These are phyloP conservation scores for Lichenostomus cassidix DNA, from an alignment of 2,113 vertebrate species.

Conservation along the genomic window DNA sequence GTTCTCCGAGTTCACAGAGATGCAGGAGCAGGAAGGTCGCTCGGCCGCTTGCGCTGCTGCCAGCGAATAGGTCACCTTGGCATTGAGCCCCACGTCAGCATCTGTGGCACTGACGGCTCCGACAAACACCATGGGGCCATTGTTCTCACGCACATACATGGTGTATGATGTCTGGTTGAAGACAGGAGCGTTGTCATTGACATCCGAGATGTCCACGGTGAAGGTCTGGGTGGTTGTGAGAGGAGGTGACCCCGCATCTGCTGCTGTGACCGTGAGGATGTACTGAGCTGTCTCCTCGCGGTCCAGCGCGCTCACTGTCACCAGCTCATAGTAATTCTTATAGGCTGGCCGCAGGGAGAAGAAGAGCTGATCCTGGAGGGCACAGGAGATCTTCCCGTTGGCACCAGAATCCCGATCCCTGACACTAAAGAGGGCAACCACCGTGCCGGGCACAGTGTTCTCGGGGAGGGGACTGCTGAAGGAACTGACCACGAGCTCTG, in stretches of 20 bases:
- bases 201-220: constrained; percentile 68
- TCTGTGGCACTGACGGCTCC: neutral
- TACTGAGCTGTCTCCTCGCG: constrained; percentile 57
- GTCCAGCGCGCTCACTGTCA: constrained; percentile 69
- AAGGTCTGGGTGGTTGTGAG: constrained; percentile 57
- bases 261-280: constrained; percentile 62
- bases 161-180: constrained; percentile 49
- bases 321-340: constrained; percentile 73
- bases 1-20: constrained; percentile 35
- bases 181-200: constrained; percentile 75
- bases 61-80: neutral
- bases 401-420: too few species aligned
- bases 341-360: neutral
- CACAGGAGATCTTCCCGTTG: too few species aligned
- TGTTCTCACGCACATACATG: neutral
- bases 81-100: neutral
- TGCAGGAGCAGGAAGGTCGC: constrained; percentile 26
- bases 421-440: too few species aligned
- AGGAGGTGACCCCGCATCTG: constrained; percentile 67
- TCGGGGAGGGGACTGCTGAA: too few species aligned
- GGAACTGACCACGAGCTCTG: too few species aligned
- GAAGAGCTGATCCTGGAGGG: neutral
- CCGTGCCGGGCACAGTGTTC: too few species aligned
- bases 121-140: fast-evolving
- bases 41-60: fast-evolving